Evolutionary conservation across 1,140 invertebrate species (phyloP), one percentile per base, ranked within the genome.

Genomic region (Kradibia gibbosae): DNA sequence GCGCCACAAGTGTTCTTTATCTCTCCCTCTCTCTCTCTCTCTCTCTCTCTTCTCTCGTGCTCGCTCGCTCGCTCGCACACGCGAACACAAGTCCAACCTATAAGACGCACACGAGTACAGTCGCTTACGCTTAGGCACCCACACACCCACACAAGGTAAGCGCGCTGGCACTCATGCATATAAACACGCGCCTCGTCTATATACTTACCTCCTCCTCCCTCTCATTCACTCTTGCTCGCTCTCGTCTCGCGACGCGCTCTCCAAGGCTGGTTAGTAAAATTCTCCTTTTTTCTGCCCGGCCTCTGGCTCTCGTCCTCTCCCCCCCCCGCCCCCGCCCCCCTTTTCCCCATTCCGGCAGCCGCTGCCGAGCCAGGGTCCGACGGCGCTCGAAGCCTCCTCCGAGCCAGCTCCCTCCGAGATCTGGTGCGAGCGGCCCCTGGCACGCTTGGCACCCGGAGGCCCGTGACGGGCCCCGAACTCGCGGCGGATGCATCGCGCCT

Each of bases 1-100:
- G 22, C 62, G 76, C 60, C 48, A 42, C 55, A 13, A 17, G 28
- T 36, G 31, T 70, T 76, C 74, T 62, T 31, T 76, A 22, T 57
- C n/a, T 60, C 55, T 79, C 39, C 20, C 48, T 65, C 42, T 72
- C 39, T 79, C 57, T 82, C 74, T 82, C 75, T 81, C 72, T 67
- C 34, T 67, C 72, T 34, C 60, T 76, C 31, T 74, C 50, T 55
- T 34, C 25, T 50, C 65, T n/a, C 67, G 36, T 42, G 39, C n/a
- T n/a, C n/a, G n/a, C n/a, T n/a, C n/a, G n/a, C n/a, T n/a, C n/a
- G n/a, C n/a, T n/a, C n/a, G n/a, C n/a, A n/a, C n/a, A n/a, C n/a
- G n/a, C n/a, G n/a, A n/a, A n/a, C n/a, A n/a, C n/a, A n/a, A n/a
- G n/a, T n/a, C n/a, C n/a, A n/a, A n/a, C n/a, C n/a, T n/a, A n/a